Percentiles rank a stretch among this genome's conserved stretches.
Evolutionary conservation across 2,888 invertebrate species (phyloP).

Genomic region (Diarsia brunnea): DNA sequence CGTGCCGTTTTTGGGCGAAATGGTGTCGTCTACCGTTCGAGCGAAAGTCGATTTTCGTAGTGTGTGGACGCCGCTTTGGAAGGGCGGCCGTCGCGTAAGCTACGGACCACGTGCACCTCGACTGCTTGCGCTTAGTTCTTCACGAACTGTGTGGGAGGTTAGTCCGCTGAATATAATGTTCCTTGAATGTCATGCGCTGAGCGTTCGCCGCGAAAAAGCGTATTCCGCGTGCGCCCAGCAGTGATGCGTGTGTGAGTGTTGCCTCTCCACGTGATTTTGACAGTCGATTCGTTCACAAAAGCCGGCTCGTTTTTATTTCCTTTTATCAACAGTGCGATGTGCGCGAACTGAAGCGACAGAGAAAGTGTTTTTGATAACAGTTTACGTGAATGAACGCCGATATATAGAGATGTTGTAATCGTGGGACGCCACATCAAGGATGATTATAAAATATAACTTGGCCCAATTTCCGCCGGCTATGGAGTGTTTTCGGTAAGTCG

Average conservation of each 20-base stretch:
- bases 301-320: conserved; percentile 77
- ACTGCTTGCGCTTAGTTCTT: conserved; percentile 90
- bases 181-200: conserved; percentile 86
- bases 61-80: conserved; percentile 83
- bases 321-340: conserved; percentile 76
- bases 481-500: conserved; percentile 84
- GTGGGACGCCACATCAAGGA: conserved; percentile 73
- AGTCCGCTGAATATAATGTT: conserved; percentile 88
- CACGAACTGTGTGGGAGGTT: conserved; percentile 90
- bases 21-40: conserved; percentile 80
- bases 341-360: conserved; percentile 71
- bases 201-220: conserved; percentile 83
- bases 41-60: conserved; percentile 87
- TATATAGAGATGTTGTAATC: conserved; percentile 77
- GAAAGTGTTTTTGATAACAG: conserved; percentile 82
- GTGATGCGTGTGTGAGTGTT: conserved; percentile 80
- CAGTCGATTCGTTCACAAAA: conserved; percentile 78
- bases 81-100: conserved; percentile 90
- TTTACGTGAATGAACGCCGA: conserved; percentile 73
- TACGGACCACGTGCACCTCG: conserved; percentile 89
- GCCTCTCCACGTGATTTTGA: conserved; percentile 87
- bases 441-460: conserved; percentile 74
- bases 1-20: conserved; percentile 80
- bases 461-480: conserved; percentile 77
- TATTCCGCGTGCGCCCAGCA: conserved; percentile 77